Conservation (phyloP, 2,888 invertebrate species). For the Pachydiplax longipennis region DNA sequence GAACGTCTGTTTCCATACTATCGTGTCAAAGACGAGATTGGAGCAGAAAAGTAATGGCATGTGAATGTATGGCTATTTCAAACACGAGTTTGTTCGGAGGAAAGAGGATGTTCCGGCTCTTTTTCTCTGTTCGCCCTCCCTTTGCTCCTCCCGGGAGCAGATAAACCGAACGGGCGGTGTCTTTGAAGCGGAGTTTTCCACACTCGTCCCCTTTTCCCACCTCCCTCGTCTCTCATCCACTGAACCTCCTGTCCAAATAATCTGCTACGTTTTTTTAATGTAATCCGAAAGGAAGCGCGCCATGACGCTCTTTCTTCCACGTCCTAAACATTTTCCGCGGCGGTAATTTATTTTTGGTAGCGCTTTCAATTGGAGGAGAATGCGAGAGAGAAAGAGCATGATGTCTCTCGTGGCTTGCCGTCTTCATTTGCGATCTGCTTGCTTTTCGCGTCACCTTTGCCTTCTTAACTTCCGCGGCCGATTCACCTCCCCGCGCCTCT, state of each 20-base stretch:
- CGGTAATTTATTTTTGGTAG: neutral
- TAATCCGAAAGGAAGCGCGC: neutral
- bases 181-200: neutral
- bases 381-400: neutral
- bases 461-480: too few species aligned
- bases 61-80: neutral
- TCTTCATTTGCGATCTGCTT: neutral
- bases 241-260: neutral
- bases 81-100: neutral
- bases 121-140: neutral
- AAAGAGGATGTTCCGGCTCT: neutral
- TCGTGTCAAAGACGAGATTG: neutral
- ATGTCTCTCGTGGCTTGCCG: neutral
- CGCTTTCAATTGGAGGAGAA: neutral
- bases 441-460: neutral
- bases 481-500: too few species aligned
- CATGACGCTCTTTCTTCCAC: neutral
- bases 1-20: neutral
- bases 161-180: neutral
- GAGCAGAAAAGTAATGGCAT: neutral
- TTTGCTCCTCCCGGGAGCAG: neutral
- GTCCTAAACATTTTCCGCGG: neutral
- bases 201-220: neutral
- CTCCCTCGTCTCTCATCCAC: neutral
- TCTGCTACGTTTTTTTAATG: neutral